A percentile compares a stretch with the other conserved stretches of the same genome.
Conservation (phyloP, 2,797 vertebrate species). For the Pseudomugil tenellus region DNA sequence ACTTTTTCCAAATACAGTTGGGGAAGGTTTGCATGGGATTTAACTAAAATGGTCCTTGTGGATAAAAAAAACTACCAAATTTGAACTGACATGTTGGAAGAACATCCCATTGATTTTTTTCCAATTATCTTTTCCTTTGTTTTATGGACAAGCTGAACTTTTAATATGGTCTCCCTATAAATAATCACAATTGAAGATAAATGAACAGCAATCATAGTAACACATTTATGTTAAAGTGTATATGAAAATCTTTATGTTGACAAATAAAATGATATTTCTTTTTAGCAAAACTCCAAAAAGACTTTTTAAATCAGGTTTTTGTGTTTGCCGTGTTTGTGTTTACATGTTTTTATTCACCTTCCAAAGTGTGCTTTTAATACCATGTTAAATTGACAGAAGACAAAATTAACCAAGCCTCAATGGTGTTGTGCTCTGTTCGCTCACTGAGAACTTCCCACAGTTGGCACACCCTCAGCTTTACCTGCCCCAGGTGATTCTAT, state of each 20-base stretch:
- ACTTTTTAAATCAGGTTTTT: neutral
- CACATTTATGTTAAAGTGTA: neutral
- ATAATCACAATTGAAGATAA: neutral
- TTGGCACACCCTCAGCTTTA: slow-evolving; percentile 55
- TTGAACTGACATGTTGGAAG: neutral
- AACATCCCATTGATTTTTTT: neutral
- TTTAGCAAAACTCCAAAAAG: neutral
- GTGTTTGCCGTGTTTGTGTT: neutral
- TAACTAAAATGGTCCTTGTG: neutral
- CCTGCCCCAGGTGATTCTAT: slow-evolving; percentile 61
- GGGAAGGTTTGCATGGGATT: neutral
- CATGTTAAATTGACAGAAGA: slow-evolving; percentile 59
- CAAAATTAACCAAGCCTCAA: slow-evolving; percentile 77
- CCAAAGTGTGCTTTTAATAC: slow-evolving; percentile 25
- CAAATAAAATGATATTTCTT: neutral
- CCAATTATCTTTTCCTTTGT: neutral
- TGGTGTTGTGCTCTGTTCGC: slow-evolving; percentile 39
- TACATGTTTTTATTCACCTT: slow-evolving; percentile 34
- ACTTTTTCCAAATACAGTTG: neutral
- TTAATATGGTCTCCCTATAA: neutral
- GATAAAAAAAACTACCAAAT: neutral
- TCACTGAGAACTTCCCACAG: slow-evolving; percentile 49
- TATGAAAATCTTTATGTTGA: neutral
- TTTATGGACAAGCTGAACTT: neutral
- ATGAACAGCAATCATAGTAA: neutral